These are phyloP conservation scores for Aplysia californica DNA, from an alignment of 1,140 invertebrate species.

Conservation along the genomic window DNA sequence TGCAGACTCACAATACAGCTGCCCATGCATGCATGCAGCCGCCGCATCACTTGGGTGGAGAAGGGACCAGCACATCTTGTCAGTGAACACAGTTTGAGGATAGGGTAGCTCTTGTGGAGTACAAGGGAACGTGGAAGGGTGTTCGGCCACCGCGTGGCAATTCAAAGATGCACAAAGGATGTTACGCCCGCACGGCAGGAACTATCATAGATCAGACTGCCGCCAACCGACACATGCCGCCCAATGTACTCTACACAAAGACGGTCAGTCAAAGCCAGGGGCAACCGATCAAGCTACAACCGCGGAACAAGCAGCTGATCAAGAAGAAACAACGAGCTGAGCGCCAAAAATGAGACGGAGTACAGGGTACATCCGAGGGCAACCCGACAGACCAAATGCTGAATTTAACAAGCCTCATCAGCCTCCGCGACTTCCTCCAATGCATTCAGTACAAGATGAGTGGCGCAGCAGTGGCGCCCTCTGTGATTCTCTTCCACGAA, in stretches of 20 bases:
- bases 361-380: constrained; percentile 4
- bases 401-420: constrained; percentile 13
- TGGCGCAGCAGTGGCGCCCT: constrained; percentile 2
- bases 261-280: neutral
- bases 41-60: neutral
- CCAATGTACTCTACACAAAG: neutral
- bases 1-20: no score
- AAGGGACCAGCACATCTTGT: constrained; percentile 6
- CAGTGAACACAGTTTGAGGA: constrained; percentile 1
- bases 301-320: neutral
- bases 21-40: no score
- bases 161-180: constrained; percentile 1
- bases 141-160: neutral
- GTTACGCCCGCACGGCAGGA: neutral
- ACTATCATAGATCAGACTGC: neutral
- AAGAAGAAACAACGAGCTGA: constrained; percentile 3
- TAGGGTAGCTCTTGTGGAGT: constrained; percentile 1
- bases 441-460: neutral
- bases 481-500: constrained; percentile 10
- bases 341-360: constrained; percentile 2
- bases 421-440: neutral
- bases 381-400: constrained; percentile 25
- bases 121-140: neutral
- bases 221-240: constrained; percentile 6
- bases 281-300: neutral